Evolutionary conservation across 2,797 vertebrate genomes (phyloP).

Genomic region (Cottoperca gobio): DNA sequence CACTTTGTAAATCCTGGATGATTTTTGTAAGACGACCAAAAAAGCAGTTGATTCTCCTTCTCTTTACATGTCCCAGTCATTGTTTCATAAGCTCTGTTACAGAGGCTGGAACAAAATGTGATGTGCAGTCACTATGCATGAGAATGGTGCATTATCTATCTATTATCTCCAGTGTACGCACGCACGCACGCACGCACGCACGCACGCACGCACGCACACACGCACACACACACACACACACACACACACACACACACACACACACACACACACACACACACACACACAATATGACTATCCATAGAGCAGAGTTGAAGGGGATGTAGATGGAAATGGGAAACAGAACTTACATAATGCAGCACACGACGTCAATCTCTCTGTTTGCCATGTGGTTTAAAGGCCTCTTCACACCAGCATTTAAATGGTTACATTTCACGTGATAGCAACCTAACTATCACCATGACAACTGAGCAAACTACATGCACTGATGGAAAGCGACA

Average conservation of each 20-base stretch:
- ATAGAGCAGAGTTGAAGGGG: neutral
- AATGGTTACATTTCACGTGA: neutral
- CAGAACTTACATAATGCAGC: neutral
- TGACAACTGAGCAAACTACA: neutral
- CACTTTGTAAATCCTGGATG: too few species aligned
- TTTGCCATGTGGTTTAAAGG: neutral
- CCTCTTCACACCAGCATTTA: neutral
- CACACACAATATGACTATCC: too few species aligned
- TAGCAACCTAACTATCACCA: neutral
- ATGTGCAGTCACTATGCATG: neutral
- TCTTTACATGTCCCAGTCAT: neutral
- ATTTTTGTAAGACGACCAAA: too few species aligned
- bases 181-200: neutral
- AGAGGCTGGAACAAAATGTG: neutral
- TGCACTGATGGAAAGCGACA: neutral
- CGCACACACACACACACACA: too few species aligned
- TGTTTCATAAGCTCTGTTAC: neutral
- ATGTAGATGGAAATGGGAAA: neutral
- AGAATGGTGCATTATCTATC: too few species aligned
- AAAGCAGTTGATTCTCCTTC: neutral
- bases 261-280: neutral
- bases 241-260: too few species aligned
- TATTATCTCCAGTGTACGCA: neutral
- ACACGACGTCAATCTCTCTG: neutral
- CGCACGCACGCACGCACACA: neutral